phyloP scores from a whole-genome alignment of 1,140 invertebrate genomes.

The Helicoverpa zea region DNA sequence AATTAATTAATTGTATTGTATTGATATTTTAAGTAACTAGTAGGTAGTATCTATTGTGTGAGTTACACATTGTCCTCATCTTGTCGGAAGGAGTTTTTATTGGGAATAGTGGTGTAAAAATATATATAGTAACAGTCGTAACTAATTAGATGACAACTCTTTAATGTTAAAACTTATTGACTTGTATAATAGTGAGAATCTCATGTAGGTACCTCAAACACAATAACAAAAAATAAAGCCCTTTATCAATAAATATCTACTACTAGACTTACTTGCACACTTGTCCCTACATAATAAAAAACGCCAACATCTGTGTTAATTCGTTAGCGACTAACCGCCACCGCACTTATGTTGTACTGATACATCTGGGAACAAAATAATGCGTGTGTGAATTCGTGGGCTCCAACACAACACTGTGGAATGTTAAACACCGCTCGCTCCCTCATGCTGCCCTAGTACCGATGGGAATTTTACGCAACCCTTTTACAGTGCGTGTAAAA shows the following conservation, averaged over 20 bases:
- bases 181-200: no score
- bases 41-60: no score
- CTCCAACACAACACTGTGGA: neutral
- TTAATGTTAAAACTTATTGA: neutral
- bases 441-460: constrained; percentile 42
- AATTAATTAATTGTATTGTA: neutral
- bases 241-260: no score
- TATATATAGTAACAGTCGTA: no score
- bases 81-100: no score
- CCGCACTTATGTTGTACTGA: constrained; percentile 21
- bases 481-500: constrained; percentile 38
- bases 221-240: no score
- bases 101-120: no score
- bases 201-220: no score
- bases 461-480: constrained; percentile 42
- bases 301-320: neutral
- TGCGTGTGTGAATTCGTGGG: constrained; percentile 40
- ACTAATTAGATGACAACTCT: no score
- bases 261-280: no score
- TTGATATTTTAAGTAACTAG: no score
- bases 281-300: neutral
- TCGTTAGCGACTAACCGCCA: neutral
- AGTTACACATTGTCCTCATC: no score
- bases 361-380: constrained; percentile 47
- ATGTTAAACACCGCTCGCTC: constrained; percentile 19